Base-by-base conservation (phyloP, 2,797 vertebrate genomes). In the Octomys mimax region DNA sequence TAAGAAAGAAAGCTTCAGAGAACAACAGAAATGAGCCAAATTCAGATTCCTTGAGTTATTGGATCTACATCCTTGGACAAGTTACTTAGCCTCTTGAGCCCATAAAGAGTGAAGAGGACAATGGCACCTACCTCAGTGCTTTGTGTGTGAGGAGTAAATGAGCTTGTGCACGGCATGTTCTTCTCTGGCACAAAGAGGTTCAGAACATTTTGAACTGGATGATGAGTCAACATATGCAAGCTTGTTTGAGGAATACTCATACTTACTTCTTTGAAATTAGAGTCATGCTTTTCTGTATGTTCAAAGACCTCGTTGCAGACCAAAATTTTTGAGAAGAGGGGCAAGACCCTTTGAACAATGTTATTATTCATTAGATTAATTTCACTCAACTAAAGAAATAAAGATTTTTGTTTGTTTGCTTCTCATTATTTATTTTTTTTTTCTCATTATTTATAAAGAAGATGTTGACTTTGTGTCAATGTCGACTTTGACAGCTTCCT, bases 181-280 rank as follows among this genome's bases (percentile, higher is more conserved):
- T 78, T 6, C 3, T 66, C 39, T 61, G 33, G 36, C 73, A 85
- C 61, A 42, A 46, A 36, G 33, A 39, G 54, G 12, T 10, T 89
- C 11, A 42, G n/a, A 36, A 59, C 39, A 4, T 6, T 52, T 80
- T 49, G 75, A 75, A 85, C 21, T 54, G 19, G 33, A 33, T 77
- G 21, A 4, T 52, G 62, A 90, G 10, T 28, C 52, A 88, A 80
- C 54, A 59, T 28, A 18, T 1, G 46, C 36, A 26, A 39, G 62
- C 10, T 66, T 62, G 1, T 64, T 33, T 77, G 36, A 77, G 5
- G 26, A 82, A 92, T 57, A 54, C 11, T 95, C 2, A 36, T 42
- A 89, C 54, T 62, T 73, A 81, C 26, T 83, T 39, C 78, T 87
- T 75, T 73, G 19, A 97, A 88, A 92, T 83, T 52, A 78, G 52